A percentile compares a stretch with the other conserved stretches of the same genome.
Conservation (phyloP, 2,888 invertebrate genomes). For the Heliconius aoede region DNA sequence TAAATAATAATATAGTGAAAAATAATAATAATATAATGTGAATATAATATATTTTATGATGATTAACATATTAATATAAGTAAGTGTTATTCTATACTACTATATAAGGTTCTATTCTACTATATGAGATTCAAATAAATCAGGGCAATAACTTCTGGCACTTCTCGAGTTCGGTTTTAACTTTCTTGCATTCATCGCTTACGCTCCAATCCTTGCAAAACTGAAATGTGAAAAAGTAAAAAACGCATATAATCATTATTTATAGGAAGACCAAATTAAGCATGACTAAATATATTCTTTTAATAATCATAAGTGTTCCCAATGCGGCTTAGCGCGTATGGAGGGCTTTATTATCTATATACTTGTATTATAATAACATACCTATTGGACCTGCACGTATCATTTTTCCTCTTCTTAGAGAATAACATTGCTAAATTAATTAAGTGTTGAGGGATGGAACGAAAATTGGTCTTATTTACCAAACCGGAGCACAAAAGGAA, state of each 20-base stretch:
- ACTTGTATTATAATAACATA: no score
- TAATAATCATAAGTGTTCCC: neutral
- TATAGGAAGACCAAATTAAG: neutral
- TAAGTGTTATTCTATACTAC: neutral
- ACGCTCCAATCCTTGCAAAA: conserved; percentile 19
- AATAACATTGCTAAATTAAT: neutral
- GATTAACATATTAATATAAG: neutral
- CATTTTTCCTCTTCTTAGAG: no score
- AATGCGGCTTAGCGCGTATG: neutral
- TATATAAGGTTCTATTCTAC: no score
- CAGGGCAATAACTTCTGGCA: conserved; percentile 12
- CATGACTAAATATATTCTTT: neutral
- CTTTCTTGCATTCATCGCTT: conserved; percentile 27
- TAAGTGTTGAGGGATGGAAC: neutral
- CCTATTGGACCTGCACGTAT: no score
- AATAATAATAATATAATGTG: neutral
- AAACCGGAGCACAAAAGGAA: neutral
- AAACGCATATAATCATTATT: no score
- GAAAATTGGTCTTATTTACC: neutral
- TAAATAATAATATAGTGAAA: neutral
- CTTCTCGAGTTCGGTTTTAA: conserved; percentile 13
- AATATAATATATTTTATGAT: neutral
- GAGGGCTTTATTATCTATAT: no score
- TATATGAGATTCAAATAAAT: conserved; percentile 5
- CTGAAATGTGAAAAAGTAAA: conserved; percentile 15